phyloP scores from a whole-genome alignment of 2,797 vertebrate species.

The Chrosomus eos region DNA sequence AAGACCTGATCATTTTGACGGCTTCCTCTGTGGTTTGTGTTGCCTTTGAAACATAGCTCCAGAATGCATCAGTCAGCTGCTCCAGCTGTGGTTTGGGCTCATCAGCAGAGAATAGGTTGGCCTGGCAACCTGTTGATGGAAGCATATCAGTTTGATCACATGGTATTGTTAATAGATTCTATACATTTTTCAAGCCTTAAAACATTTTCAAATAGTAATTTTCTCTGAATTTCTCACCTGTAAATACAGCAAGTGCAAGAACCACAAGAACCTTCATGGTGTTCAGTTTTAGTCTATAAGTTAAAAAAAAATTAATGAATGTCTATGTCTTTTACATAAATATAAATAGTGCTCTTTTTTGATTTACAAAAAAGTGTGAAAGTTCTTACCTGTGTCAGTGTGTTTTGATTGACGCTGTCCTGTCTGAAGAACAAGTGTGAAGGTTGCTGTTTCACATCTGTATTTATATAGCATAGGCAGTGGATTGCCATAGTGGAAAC shows the following conservation, averaged over 20 bases:
- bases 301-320: background rate
- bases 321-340: background rate
- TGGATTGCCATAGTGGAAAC: slow-evolving; percentile 40
- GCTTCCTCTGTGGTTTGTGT: slow-evolving; percentile 80
- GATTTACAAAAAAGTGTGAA: background rate
- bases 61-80: slow-evolving; percentile 79
- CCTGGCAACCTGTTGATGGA: slow-evolving; percentile 74
- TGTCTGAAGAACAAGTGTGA: slow-evolving; percentile 2
- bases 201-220: background rate
- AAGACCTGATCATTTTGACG: slow-evolving; percentile 76
- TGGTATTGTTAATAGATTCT: too few species aligned
- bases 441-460: background rate
- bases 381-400: slow-evolving; percentile 33
- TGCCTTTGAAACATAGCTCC: slow-evolving; percentile 79
- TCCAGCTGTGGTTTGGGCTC: slow-evolving; percentile 79
- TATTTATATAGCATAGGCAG: slow-evolving; percentile 47
- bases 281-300: slow-evolving; percentile 3
- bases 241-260: slow-evolving; percentile 50
- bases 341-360: background rate
- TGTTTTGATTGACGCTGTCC: slow-evolving; percentile 1
- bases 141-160: background rate
- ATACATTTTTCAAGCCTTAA: background rate
- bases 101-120: slow-evolving; percentile 77
- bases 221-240: slow-evolving; percentile 38
- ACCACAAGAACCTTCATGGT: slow-evolving; percentile 56